These are phyloP conservation scores for Anthonomus grandis DNA, from an alignment of 1,140 invertebrate genomes.

Conservation along the genomic window DNA sequence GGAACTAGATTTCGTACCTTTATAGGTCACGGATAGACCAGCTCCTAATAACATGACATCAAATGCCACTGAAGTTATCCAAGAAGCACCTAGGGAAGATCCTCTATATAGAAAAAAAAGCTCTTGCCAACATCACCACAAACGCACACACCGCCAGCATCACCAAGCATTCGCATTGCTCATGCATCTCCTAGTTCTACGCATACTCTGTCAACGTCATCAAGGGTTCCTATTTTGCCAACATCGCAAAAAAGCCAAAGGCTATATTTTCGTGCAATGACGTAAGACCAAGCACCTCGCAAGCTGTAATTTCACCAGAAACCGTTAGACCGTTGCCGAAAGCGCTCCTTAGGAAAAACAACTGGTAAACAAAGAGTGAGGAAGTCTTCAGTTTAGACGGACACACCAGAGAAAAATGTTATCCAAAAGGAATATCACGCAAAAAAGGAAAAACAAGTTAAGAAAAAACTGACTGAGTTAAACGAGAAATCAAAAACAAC, in stretches of 20 bases:
- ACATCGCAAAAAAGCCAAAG: background rate
- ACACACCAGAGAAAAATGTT: background rate
- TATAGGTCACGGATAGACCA: constrained; percentile 15
- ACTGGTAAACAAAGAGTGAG: background rate
- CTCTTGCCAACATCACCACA: background rate
- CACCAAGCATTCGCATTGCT: too few species aligned
- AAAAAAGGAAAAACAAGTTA: too few species aligned
- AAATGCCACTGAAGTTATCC: background rate
- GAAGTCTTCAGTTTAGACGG: background rate
- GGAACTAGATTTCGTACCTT: constrained; percentile 10
- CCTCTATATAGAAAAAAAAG: too few species aligned
- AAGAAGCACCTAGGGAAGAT: background rate
- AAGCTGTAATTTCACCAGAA: too few species aligned
- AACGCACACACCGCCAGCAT: too few species aligned
- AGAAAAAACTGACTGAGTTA: too few species aligned
- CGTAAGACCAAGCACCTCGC: too few species aligned
- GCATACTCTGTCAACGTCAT: too few species aligned
- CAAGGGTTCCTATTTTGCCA: background rate
- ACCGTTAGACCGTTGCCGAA: background rate
- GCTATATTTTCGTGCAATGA: too few species aligned
- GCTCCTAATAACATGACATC: background rate
- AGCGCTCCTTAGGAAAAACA: background rate
- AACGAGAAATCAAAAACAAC: too few species aligned
- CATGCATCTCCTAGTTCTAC: too few species aligned
- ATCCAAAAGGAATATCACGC: too few species aligned